Evolutionary conservation across 2,797 vertebrate species (phyloP).

Genomic region (Hoplostethus mediterraneus): DNA sequence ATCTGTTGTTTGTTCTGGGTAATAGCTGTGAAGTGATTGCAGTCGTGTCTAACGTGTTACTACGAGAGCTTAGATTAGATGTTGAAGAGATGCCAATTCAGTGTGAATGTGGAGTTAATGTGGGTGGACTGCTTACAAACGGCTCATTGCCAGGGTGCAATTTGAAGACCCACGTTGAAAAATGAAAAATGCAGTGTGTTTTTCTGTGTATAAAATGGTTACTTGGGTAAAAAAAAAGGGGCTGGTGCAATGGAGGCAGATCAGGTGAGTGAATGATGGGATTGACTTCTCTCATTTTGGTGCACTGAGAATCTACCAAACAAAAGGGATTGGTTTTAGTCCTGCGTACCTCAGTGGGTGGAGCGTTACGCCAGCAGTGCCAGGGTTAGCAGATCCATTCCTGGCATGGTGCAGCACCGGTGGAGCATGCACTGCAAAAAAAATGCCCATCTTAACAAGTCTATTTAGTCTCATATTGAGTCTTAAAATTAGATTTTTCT

Average conservation of each 20-base stretch:
- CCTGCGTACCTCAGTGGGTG: no score
- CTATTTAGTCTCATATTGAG: no score
- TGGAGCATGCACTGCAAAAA: no score
- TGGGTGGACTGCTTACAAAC: slow-evolving; percentile 27
- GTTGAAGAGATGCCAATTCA: slow-evolving; percentile 36
- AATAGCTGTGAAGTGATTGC: slow-evolving; percentile 33
- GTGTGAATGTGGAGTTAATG: slow-evolving; percentile 13
- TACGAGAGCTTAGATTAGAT: slow-evolving; percentile 26
- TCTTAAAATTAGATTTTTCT: no score
- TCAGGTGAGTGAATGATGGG: not conserved
- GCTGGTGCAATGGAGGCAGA: not conserved
- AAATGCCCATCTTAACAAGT: no score
- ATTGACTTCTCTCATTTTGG: no score
- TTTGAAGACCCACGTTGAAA: slow-evolving; percentile 24
- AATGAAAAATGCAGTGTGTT: slow-evolving; percentile 10
- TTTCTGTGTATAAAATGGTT: not conserved
- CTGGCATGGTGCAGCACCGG: no score
- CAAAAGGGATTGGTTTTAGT: no score
- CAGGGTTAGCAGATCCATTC: no score
- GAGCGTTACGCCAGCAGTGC: no score
- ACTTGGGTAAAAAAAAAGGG: not conserved
- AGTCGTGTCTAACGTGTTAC: slow-evolving; percentile 22
- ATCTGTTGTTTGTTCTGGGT: slow-evolving; percentile 29
- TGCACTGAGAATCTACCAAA: no score
- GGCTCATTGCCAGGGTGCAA: not conserved